phyloP scores from a whole-genome alignment of 2,113 vertebrate species.

The Verasper variegatus region DNA sequence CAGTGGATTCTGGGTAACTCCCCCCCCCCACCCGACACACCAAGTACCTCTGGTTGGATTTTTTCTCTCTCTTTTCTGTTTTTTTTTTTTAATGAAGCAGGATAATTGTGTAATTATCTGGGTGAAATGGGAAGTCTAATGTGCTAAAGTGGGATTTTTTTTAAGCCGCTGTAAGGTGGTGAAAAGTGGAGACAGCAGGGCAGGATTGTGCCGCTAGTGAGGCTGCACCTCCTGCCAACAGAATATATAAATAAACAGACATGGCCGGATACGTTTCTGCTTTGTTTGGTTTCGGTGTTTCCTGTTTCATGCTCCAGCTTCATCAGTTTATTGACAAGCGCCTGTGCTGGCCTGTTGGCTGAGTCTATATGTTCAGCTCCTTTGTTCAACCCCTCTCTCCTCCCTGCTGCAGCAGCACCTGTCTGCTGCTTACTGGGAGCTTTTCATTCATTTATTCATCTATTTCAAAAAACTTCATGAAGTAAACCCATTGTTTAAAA shows the following conservation, averaged over 20 bases:
- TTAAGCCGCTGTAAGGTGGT: slow-evolving; percentile 82
- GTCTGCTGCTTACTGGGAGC: neutral
- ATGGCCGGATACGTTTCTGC: slow-evolving; percentile 20
- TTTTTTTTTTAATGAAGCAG: slow-evolving; percentile 88
- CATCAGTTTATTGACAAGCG: neutral
- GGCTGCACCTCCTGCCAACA: slow-evolving; percentile 72
- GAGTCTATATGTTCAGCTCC: neutral
- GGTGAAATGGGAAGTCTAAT: slow-evolving; percentile 94
- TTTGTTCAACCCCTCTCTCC: neutral
- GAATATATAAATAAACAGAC: slow-evolving; percentile 63
- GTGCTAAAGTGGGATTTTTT: slow-evolving; percentile 92
- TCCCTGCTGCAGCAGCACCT: neutral
- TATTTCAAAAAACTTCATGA: neutral
- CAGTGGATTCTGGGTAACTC: slow-evolving; percentile 90
- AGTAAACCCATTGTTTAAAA: neutral
- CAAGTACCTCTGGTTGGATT: slow-evolving; percentile 94
- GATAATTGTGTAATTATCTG: slow-evolving; percentile 98
- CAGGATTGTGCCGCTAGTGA: slow-evolving; percentile 69
- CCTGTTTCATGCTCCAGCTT: neutral
- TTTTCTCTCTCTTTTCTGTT: slow-evolving; percentile 80
- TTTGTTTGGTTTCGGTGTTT: neutral
- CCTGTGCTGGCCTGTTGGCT: neutral
- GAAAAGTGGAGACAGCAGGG: slow-evolving; percentile 22
- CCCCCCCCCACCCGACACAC: slow-evolving; percentile 73
- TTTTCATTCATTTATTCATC: slow-evolving; percentile 2